Conservation (phyloP, 2,888 invertebrate species). For the Acholoe squamosa region DNA sequence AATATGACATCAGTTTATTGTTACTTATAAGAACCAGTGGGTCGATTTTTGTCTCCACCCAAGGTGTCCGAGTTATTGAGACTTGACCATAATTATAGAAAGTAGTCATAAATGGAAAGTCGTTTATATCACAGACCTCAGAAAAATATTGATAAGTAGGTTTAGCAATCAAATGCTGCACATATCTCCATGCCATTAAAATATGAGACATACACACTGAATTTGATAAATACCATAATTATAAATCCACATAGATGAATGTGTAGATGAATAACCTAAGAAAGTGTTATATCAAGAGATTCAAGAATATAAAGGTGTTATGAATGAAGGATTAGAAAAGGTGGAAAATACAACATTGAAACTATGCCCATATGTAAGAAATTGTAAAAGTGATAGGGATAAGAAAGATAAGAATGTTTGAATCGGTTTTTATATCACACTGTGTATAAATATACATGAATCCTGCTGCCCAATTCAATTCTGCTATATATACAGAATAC, state of each 20-base stretch:
- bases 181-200: too few relatives aligned
- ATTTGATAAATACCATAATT: too few relatives aligned
- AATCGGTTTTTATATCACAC: neutral
- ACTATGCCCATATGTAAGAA: neutral
- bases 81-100: too few relatives aligned
- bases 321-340: neutral
- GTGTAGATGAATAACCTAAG: neutral
- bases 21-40: too few relatives aligned
- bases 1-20: too few relatives aligned
- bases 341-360: neutral
- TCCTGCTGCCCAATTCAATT: neutral
- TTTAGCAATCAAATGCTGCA: too few relatives aligned
- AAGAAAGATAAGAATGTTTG: neutral
- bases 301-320: neutral
- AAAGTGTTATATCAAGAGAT: neutral
- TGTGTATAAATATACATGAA: neutral
- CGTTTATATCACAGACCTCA: too few relatives aligned
- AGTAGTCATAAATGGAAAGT: too few relatives aligned
- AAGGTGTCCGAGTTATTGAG: too few relatives aligned
- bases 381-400: neutral
- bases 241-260: neutral
- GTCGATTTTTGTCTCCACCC: too few relatives aligned
- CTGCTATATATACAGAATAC: slow-evolving; percentile 4
- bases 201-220: too few relatives aligned
- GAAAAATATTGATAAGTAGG: too few relatives aligned